Conservation (phyloP, 2,113 vertebrate species). For the Phodopus roborovskii region DNA sequence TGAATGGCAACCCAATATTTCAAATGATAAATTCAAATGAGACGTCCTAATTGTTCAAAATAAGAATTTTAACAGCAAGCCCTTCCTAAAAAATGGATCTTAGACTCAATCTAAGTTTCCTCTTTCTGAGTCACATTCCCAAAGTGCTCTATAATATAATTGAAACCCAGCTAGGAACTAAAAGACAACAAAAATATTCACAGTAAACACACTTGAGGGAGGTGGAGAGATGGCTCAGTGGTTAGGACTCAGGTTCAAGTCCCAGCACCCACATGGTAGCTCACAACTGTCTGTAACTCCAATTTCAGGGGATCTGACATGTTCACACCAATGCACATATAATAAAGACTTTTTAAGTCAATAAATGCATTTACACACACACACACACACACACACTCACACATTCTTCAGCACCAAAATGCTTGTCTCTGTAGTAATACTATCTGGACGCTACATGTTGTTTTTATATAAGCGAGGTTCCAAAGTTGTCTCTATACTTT, state of each 20-base stretch:
- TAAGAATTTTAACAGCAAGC: not conserved
- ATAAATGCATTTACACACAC: not conserved
- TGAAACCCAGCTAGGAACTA: not conserved
- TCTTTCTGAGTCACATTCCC: not conserved
- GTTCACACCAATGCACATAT: not conserved
- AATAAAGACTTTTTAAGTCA: not conserved
- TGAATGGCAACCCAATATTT: not conserved
- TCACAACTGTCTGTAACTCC: not conserved
- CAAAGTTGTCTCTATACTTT: not conserved
- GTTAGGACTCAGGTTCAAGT: not conserved
- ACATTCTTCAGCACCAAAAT: not conserved
- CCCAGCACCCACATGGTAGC: not conserved
- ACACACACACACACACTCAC: not conserved
- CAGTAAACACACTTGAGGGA: not conserved
- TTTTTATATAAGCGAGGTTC: not conserved
- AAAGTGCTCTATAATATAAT: not conserved
- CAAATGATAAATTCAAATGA: not conserved
- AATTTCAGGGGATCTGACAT: not conserved
- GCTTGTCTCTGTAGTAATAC: not conserved
- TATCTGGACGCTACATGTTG: not conserved
- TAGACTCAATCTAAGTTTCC: not conserved
- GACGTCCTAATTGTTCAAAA: not conserved
- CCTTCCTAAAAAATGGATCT: not conserved
- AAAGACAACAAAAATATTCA: constrained; percentile 11
- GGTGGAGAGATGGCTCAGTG: not conserved